phyloP scores from a whole-genome alignment of 2,888 invertebrate genomes.

The Clivina fossor region DNA sequence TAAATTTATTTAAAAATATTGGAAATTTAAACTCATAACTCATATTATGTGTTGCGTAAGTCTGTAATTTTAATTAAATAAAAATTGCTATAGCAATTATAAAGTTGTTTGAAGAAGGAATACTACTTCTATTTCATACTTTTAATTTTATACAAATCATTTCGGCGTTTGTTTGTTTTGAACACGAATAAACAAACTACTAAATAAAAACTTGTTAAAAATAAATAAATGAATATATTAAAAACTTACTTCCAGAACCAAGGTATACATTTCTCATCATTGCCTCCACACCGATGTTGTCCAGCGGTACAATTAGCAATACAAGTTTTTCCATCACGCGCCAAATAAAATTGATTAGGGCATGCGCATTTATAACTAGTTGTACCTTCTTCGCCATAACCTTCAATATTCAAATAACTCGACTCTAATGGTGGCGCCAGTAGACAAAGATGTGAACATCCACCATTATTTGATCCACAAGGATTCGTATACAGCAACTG shows the following conservation, averaged over 20 bases:
- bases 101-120: no score
- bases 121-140: no score
- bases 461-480: conserved; percentile 89
- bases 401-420: conserved; percentile 74
- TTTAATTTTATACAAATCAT: no score
- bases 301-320: conserved; percentile 92
- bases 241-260: conserved; percentile 79
- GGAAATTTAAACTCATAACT: no score
- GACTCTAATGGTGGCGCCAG: conserved; percentile 80
- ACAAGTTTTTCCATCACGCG: conserved; percentile 82
- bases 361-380: conserved; percentile 86
- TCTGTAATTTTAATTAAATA: no score
- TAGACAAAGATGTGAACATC: conserved; percentile 93
- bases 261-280: conserved; percentile 72
- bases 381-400: conserved; percentile 78
- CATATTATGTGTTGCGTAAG: no score
- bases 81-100: no score
- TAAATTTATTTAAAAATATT: no score
- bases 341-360: conserved; percentile 90
- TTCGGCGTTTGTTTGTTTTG: no score
- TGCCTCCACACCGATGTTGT: conserved; percentile 75
- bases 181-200: no score
- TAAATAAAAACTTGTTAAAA: no score
- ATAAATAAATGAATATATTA: background rate
- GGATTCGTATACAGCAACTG: conserved; percentile 87